Percentiles rank a stretch among this genome's conserved stretches.
These are phyloP conservation scores for Garrulus glandarius DNA, from an alignment of 2,797 vertebrate genomes.

Conservation along the genomic window DNA sequence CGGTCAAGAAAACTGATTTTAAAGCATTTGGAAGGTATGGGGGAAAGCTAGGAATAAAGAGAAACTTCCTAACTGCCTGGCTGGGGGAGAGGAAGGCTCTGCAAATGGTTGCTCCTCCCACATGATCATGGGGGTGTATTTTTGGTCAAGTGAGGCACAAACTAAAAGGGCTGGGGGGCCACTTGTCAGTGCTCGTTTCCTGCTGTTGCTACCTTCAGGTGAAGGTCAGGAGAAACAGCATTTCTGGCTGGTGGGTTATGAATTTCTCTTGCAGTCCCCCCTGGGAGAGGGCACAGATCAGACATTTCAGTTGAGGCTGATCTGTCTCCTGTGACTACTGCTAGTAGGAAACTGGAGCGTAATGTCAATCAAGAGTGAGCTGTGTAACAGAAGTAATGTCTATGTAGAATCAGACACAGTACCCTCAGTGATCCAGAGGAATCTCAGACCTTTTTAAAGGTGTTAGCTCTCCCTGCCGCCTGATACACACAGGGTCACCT, in stretches of 20 bases:
- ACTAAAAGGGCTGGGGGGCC: background rate
- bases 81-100: background rate
- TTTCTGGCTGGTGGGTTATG: background rate
- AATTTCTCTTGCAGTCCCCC: background rate
- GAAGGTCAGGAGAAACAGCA: background rate
- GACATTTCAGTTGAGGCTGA: background rate
- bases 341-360: background rate
- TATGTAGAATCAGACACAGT: background rate
- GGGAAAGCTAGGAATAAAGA: background rate
- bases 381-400: background rate
- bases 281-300: background rate
- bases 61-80: background rate
- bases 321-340: background rate
- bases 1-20: background rate
- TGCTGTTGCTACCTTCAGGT: background rate
- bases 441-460: background rate
- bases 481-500: background rate
- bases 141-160: background rate
- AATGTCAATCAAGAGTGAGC: background rate
- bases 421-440: background rate
- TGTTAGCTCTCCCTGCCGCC: background rate
- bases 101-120: background rate
- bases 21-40: background rate
- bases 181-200: background rate
- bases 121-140: fast-evolving